Evolutionary conservation across 1,140 invertebrate species (phyloP), one percentile per base, ranked within the genome.

Genomic region (Heliconius congener): DNA sequence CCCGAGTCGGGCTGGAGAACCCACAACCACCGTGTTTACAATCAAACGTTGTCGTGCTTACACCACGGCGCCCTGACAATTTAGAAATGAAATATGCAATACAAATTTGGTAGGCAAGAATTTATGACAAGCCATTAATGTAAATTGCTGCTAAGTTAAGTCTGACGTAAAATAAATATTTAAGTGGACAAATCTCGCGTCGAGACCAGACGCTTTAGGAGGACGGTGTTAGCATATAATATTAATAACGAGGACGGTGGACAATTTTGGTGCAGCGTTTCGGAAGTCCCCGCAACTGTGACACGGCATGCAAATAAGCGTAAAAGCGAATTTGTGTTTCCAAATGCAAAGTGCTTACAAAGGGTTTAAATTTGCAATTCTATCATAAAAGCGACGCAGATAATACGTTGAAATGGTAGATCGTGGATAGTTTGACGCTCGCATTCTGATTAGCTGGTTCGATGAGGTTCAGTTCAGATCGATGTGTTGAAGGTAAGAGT

Each of bases 321-420:
- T 94, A 92, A 94, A 93, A 94, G 91, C 89, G 88, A 94, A 92
- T 93, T 94, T 94, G 91, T 93, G 92, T 92, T 91, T 81, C 86
- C 86, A 87, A 91, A 93, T 91, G 86, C 90, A 87, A 86, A 91
- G 85, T 87, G 89, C 89, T 91, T 93, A 92, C 91, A 90, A 93
- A 94, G 88, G 91, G 92, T 90, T 93, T 89, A 94, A 92, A 94
- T 94, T 91, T 91, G 90, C 88, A 89, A 91, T 88, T 90, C 90
- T 86, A 88, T 92, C 88, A 90, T 91, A 91, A 86, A 86, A 88
- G 85, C 86, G 83, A 85, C 83, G 84, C 84, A 83, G 84, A 88
- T 89, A 86, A 88, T 88, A 86, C 85, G 85, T 84, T 81, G 83
- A 84, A 81, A 88, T 85, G 84, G 83, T 78, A 84, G 80, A 81